A percentile compares a stretch with the other conserved stretches of the same genome.
phyloP scores from a whole-genome alignment of 2,888 invertebrate species.

The Palloptera scutellata region DNA sequence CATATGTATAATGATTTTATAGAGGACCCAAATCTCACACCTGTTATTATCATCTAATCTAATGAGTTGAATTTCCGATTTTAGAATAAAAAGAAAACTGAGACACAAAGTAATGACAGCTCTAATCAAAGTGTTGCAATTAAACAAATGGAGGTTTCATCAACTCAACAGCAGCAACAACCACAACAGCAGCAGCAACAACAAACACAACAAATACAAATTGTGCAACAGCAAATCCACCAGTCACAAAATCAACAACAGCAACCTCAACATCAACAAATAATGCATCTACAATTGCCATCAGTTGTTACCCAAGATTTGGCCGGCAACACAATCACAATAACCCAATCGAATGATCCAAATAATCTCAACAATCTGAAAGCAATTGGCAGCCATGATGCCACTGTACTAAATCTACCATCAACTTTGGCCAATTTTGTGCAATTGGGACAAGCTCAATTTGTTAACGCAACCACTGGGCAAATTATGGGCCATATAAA shows the following conservation, averaged over 20 bases:
- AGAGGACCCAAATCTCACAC: too few species aligned
- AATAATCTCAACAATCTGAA: conserved; percentile 46
- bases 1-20: too few species aligned
- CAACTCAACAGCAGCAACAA: conserved; percentile 31
- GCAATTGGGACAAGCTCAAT: conserved; percentile 58
- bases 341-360: conserved; percentile 53
- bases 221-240: conserved; percentile 42
- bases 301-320: conserved; percentile 54
- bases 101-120: conserved; percentile 12
- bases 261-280: conserved; percentile 53
- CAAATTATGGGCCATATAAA: conserved; percentile 58
- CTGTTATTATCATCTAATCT: too few species aligned
- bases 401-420: conserved; percentile 56
- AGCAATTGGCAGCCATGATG: conserved; percentile 51
- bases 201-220: conserved; percentile 42
- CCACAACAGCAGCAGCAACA: conserved; percentile 28
- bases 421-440: conserved; percentile 59
- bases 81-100: background rate
- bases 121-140: background rate
- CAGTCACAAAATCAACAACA: conserved; percentile 41
- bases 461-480: conserved; percentile 53
- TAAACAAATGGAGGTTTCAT: conserved; percentile 21
- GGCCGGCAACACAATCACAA: conserved; percentile 60
- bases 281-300: conserved; percentile 60
- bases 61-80: background rate